Evolutionary conservation across 2,113 vertebrate species (phyloP).

Genomic region (Ailurus styani): DNA sequence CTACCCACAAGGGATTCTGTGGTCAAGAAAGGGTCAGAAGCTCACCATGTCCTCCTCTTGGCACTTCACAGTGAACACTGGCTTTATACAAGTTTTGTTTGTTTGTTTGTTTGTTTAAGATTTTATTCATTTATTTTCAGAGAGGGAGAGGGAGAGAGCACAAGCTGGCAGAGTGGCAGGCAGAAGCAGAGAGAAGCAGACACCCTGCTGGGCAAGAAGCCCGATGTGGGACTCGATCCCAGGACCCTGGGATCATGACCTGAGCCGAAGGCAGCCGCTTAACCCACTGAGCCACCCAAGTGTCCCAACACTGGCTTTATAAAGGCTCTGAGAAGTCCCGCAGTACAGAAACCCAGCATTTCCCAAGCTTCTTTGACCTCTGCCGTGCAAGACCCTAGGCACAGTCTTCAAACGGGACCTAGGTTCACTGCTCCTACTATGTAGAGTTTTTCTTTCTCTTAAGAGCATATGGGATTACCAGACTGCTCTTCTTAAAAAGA

Average conservation of each 20-base stretch:
- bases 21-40: background rate
- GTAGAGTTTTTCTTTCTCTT: background rate
- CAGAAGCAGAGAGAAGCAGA: no score
- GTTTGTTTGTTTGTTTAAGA: no score
- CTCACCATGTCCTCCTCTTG: background rate
- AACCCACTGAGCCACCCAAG: no score
- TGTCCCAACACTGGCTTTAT: background rate
- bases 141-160: no score
- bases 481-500: background rate
- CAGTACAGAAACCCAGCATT: background rate
- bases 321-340: constrained; percentile 16
- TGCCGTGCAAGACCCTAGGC: background rate
- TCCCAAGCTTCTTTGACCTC: background rate
- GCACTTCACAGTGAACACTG: background rate
- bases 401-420: background rate
- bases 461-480: background rate
- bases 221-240: no score
- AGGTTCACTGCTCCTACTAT: background rate
- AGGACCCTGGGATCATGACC: no score
- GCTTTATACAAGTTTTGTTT: no score
- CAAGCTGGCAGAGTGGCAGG: no score
- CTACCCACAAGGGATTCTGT: background rate
- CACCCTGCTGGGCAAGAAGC: no score
- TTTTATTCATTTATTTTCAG: no score
- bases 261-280: no score